Percentiles rank a stretch among this genome's conserved stretches.
Conservation (phyloP, 1,140 invertebrate species). For the Magallana ariakensis region DNA sequence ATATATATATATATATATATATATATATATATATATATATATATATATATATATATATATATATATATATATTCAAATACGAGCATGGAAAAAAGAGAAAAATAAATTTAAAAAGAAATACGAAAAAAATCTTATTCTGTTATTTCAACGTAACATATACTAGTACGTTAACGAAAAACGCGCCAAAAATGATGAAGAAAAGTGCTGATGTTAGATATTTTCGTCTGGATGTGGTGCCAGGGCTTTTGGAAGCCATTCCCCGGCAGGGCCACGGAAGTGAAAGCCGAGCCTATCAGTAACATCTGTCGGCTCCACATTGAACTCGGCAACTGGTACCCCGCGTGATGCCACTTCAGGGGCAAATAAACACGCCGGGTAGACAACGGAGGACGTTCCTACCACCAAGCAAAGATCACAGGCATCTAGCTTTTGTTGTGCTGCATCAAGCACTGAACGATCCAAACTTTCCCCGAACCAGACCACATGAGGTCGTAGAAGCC, state of each 20-base stretch:
- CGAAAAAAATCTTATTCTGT: no score
- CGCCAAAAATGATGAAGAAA: no score
- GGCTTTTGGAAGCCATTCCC: constrained; percentile 85
- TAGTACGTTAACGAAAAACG: no score
- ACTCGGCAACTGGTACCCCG: constrained; percentile 92
- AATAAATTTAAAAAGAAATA: no score
- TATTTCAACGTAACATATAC: no score
- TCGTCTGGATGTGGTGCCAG: constrained; percentile 77
- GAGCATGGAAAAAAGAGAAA: no score
- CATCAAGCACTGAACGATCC: constrained; percentile 83
- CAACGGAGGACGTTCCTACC: constrained; percentile 89
- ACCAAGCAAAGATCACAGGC: constrained; percentile 91
- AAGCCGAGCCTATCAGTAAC: constrained; percentile 87
- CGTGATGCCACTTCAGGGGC: constrained; percentile 88
- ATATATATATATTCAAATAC: no score
- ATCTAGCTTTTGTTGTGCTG: constrained; percentile 84
- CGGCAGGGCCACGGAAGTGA: constrained; percentile 89
- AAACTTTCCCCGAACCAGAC: constrained; percentile 95
- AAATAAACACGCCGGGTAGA: constrained; percentile 96
- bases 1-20: no score
- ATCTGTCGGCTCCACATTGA: constrained; percentile 91
- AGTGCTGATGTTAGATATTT: not conserved
- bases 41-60: no score
- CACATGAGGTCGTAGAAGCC: constrained; percentile 90
- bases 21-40: no score